Conservation (phyloP, 2,888 invertebrate genomes). For the Epistrophella euchroma region DNA sequence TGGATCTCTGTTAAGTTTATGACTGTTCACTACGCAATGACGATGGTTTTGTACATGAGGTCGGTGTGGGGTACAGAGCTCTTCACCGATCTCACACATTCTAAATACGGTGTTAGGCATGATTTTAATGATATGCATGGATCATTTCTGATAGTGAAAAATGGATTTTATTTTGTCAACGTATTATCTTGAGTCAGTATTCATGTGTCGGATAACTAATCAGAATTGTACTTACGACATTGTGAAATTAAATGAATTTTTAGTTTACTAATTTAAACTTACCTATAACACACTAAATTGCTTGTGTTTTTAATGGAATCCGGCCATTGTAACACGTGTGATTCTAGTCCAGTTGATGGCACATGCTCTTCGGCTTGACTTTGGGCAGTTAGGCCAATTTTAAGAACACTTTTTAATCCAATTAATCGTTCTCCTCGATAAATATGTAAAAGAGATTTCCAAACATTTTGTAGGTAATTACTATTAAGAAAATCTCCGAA, state of each 20-base stretch:
- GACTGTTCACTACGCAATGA: too few species aligned
- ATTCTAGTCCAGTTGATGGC: conserved; percentile 81
- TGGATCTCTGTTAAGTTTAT: too few species aligned
- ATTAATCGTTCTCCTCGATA: conserved; percentile 87
- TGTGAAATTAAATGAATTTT: not conserved
- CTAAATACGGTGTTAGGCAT: too few species aligned
- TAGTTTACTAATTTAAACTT: conserved; percentile 22
- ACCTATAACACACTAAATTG: conserved; percentile 81
- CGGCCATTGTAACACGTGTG: conserved; percentile 82
- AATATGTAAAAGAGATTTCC: conserved; percentile 85
- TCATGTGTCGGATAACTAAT: too few species aligned
- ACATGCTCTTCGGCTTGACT: conserved; percentile 79
- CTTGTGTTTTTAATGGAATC: conserved; percentile 82
- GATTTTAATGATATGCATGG: too few species aligned
- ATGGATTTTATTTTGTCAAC: too few species aligned
- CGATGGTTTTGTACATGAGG: too few species aligned
- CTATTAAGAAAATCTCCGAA: conserved; percentile 92
- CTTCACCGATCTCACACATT: too few species aligned
- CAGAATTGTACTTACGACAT: too few species aligned
- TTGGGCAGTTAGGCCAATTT: conserved; percentile 79
- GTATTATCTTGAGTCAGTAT: too few species aligned
- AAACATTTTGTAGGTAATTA: conserved; percentile 90
- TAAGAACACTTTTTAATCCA: conserved; percentile 84
- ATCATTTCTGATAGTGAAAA: too few species aligned
- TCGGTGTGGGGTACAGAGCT: too few species aligned